Evolutionary conservation across 2,797 vertebrate genomes (phyloP).

Genomic region (Echiichthys vipera): DNA sequence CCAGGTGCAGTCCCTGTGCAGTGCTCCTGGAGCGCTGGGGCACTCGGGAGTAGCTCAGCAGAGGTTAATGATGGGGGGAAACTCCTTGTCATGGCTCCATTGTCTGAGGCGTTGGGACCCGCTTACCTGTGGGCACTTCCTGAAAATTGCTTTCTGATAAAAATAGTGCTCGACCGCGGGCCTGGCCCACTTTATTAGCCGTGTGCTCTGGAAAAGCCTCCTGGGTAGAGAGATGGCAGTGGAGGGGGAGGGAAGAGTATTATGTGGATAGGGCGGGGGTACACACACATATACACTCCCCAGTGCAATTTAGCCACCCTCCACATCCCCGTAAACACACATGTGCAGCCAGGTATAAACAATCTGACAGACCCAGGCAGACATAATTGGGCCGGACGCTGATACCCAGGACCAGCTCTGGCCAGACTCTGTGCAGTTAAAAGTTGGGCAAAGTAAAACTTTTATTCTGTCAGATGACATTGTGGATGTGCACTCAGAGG

Average conservation of each 20-base stretch:
- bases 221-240: conserved; percentile 66
- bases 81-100: conserved; percentile 76
- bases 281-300: conserved; percentile 33
- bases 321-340: conserved; percentile 64
- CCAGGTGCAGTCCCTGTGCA: not conserved
- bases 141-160: conserved; percentile 85
- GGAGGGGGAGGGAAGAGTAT: conserved; percentile 30
- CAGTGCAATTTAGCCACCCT: conserved; percentile 61
- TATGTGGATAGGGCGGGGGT: conserved; percentile 17
- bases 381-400: conserved; percentile 78
- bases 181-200: conserved; percentile 87
- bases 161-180: conserved; percentile 81
- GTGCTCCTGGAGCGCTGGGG: conserved; percentile 5
- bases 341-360: conserved; percentile 77
- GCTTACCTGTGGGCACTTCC: conserved; percentile 81
- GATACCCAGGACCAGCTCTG: conserved; percentile 51
- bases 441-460: conserved; percentile 74
- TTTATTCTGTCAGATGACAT: conserved; percentile 61
- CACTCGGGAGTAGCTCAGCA: conserved; percentile 45
- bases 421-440: conserved; percentile 53
- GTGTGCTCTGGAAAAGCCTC: conserved; percentile 79
- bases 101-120: conserved; percentile 64
- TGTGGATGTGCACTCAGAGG: conserved; percentile 48
- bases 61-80: conserved; percentile 72
- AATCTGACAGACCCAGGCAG: conserved; percentile 75